Base-by-base conservation (phyloP, 2,797 vertebrate genomes). In the Apogon talboti region DNA sequence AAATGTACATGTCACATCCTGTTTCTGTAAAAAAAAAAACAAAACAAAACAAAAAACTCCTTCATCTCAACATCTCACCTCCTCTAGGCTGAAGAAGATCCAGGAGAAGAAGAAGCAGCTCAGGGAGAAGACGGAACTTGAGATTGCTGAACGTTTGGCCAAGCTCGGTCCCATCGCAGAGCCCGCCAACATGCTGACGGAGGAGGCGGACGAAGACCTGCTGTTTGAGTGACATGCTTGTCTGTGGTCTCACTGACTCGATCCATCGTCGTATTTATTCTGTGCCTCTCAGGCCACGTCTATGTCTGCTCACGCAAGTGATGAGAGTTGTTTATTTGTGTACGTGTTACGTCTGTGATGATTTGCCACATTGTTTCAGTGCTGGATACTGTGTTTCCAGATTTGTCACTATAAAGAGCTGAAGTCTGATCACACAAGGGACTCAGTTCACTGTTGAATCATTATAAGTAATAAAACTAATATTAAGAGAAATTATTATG, bases 91-190 rank as follows among this genome's bases (percentile, higher is more conserved):
- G 91, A 99, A 99, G 91, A 99, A 99, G 88, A 99, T 99, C 82
- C 98, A 99, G 56, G 98, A 99, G 91, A 99, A 99, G 94, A 99
- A 99, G 91, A 99, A 99, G 87, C 94, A 96, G 84, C 88, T 96
- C 48, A 95, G 95, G 80, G 95, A 97, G 82, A 95, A 79, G 86
- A 95, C 93, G 0, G 97, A 98, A n/a, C 83, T 82, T 76, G 95
- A 96, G 79, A 93, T 95, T n/a, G 96, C 94, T 0, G 82, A 81
- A 3, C 94, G 95, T 7, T 81, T 93, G 75, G 94, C 94, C 41
- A 72, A 68, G 11, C 84, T 96, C 45, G 96, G 96, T 3, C 94
- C 92, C 57, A 92, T 95, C 28, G 78, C 50, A 0, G 98, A 99
- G 78, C 96, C 98, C 12, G 68, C 92, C 60, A 99, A 97, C 89